Conservation (phyloP, 2,888 invertebrate species). For the Podotricha telesiphe region DNA sequence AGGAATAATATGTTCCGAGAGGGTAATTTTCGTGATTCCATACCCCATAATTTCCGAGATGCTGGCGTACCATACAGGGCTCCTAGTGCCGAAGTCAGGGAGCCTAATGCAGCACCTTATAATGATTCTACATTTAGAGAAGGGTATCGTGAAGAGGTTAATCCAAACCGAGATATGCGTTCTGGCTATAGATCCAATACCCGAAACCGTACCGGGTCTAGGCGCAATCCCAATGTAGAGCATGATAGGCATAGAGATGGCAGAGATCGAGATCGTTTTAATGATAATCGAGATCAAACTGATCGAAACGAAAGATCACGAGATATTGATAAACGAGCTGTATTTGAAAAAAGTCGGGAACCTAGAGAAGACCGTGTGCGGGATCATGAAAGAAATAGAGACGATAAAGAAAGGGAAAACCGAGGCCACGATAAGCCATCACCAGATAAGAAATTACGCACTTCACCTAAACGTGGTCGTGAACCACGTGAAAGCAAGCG, state of each 20-base stretch:
- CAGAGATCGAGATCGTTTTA: slow-evolving; percentile 70
- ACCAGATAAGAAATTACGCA: slow-evolving; percentile 69
- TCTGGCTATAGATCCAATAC: slow-evolving; percentile 62
- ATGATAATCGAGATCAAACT: slow-evolving; percentile 68
- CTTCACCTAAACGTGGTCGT: slow-evolving; percentile 69
- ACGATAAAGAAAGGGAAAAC: slow-evolving; percentile 69
- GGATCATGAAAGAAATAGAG: slow-evolving; percentile 58
- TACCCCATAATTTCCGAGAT: slow-evolving; percentile 69
- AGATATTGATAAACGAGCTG: slow-evolving; percentile 64
- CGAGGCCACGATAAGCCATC: slow-evolving; percentile 71
- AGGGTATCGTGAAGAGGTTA: slow-evolving; percentile 67
- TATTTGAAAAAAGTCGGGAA: slow-evolving; percentile 66
- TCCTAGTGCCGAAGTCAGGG: slow-evolving; percentile 70
- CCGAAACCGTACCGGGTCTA: slow-evolving; percentile 63
- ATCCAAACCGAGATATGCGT: slow-evolving; percentile 61
- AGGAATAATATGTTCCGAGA: slow-evolving; percentile 71
- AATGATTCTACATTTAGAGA: slow-evolving; percentile 73
- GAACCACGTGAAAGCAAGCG: slow-evolving; percentile 72
- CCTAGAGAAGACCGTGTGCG: slow-evolving; percentile 62
- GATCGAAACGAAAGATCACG: slow-evolving; percentile 73
- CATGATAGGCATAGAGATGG: slow-evolving; percentile 69
- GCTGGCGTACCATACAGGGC: slow-evolving; percentile 65
- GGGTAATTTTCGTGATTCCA: slow-evolving; percentile 67
- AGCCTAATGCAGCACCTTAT: slow-evolving; percentile 60
- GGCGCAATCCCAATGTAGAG: slow-evolving; percentile 69